phyloP scores from a whole-genome alignment of 2,797 vertebrate genomes.

The Erpetoichthys calabaricus region DNA sequence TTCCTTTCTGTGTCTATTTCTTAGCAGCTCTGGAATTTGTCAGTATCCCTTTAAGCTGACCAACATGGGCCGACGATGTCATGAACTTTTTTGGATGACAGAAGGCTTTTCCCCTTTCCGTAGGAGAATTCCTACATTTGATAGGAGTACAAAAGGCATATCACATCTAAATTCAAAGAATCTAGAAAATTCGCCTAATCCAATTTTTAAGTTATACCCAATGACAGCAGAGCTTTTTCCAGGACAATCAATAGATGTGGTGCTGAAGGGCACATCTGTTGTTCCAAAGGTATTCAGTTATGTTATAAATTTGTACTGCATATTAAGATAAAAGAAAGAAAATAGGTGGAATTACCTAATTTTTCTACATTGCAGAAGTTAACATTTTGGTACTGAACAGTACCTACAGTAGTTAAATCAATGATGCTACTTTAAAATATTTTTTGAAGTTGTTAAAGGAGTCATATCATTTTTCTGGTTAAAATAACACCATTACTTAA shows the following conservation, averaged over 20 bases:
- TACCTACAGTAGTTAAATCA: no score
- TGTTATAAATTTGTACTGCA: no score
- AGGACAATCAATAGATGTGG: conserved; percentile 48
- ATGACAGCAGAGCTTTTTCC: conserved; percentile 52
- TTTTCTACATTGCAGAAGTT: no score
- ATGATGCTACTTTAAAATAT: no score
- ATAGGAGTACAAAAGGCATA: conserved; percentile 5
- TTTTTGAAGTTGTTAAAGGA: no score
- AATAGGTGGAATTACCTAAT: no score
- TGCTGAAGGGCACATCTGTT: conserved; percentile 54
- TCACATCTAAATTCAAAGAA: conserved; percentile 10
- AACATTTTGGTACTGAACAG: no score
- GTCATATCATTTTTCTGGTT: no score
- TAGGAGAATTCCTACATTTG: conserved; percentile 8
- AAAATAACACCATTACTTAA: no score
- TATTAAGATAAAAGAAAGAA: no score
- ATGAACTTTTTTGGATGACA: conserved; percentile 63
- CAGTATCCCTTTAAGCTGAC: conserved; percentile 63
- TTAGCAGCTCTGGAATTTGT: conserved; percentile 46
- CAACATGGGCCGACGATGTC: conserved; percentile 58
- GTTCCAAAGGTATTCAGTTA: conserved; percentile 42
- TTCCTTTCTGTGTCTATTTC: not conserved
- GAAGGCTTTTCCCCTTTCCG: conserved; percentile 31
- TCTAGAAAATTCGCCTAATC: conserved; percentile 5
- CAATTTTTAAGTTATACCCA: conserved; percentile 53